These are phyloP conservation scores for Tipula lateralis DNA, from an alignment of 2,888 invertebrate species.

Conservation along the genomic window DNA sequence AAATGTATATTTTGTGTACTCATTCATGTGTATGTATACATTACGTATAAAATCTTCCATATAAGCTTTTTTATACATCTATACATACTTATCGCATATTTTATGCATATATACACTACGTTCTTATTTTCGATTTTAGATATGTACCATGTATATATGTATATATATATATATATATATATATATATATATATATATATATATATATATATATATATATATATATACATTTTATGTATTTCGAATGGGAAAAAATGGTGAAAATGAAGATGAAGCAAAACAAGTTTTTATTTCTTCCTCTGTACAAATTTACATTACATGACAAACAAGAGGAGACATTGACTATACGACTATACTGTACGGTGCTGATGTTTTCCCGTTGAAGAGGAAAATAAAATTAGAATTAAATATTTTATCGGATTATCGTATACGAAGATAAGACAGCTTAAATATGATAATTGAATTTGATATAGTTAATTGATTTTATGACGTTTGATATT, in stretches of 20 bases:
- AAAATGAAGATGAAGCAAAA: background rate
- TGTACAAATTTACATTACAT: background rate
- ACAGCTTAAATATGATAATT: slow-evolving; percentile 2
- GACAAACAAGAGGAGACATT: background rate
- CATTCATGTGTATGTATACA: background rate
- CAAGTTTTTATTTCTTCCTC: background rate
- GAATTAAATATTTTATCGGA: slow-evolving; percentile 11
- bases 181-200: background rate
- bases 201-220: too few species aligned
- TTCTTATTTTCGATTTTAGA: background rate
- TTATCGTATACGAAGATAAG: slow-evolving; percentile 4
- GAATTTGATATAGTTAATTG: slow-evolving; percentile 24
- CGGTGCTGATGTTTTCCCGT: background rate
- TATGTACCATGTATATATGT: background rate
- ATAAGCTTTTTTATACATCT: background rate
- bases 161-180: background rate
- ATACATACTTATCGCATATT: background rate
- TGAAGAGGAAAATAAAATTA: background rate
- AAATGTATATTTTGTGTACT: background rate
- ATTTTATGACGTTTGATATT: slow-evolving; percentile 19
- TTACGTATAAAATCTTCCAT: background rate
- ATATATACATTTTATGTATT: background rate
- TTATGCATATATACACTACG: too few species aligned
- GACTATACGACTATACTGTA: background rate
- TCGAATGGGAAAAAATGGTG: background rate